Conservation (phyloP, 1,140 invertebrate species). For the Papilio helenus region DNA sequence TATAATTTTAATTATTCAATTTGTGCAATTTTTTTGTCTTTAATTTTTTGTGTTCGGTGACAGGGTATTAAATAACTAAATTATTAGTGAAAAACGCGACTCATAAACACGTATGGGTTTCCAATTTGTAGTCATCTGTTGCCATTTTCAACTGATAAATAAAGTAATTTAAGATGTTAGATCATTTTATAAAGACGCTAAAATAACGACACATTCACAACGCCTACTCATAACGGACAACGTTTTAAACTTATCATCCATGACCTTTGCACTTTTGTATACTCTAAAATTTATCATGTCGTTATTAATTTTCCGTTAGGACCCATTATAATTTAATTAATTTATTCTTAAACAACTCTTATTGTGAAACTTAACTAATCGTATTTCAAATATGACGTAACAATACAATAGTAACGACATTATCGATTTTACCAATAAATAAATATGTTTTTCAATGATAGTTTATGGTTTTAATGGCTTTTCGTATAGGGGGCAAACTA, state of each 20-base stretch:
- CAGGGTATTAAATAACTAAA: too few species aligned
- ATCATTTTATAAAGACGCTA: neutral
- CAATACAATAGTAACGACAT: neutral
- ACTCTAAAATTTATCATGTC: conserved; percentile 9
- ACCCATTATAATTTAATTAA: neutral
- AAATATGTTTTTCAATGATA: neutral
- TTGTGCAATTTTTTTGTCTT: neutral
- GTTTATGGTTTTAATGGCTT: neutral
- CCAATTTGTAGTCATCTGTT: too few species aligned
- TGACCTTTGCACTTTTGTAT: conserved; percentile 18
- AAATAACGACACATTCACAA: conserved; percentile 6
- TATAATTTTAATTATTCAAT: conserved; percentile 12
- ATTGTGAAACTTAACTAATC: too few species aligned
- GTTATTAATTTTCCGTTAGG: conserved; percentile 8
- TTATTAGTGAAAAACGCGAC: too few species aligned
- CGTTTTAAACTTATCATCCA: conserved; percentile 8
- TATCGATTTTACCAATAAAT: neutral
- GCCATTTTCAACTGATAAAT: neutral
- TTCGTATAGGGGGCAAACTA: too few species aligned
- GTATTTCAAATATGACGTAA: too few species aligned
- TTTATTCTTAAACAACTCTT: neutral
- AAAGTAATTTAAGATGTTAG: neutral
- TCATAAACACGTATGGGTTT: too few species aligned
- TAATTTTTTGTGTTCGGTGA: too few species aligned
- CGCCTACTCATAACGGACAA: conserved; percentile 2